phyloP scores from a whole-genome alignment of 1,140 invertebrate species.

The Arctopsyche grandis region DNA sequence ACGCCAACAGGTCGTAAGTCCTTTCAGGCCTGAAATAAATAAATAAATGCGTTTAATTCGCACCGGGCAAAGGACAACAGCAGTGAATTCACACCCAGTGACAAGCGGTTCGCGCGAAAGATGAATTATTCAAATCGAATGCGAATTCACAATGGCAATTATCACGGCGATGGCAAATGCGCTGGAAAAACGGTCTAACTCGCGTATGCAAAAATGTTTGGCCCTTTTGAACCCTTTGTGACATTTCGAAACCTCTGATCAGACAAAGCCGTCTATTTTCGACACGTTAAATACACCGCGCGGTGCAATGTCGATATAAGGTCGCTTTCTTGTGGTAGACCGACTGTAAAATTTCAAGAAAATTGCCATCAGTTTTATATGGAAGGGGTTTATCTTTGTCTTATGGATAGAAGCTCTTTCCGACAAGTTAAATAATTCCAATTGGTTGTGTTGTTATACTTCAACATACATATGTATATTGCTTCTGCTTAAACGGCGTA shows the following conservation, averaged over 20 bases:
- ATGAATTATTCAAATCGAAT: no score
- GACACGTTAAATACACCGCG: background rate
- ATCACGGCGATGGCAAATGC: background rate
- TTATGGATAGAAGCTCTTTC: no score
- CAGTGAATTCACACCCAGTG: constrained; percentile 3
- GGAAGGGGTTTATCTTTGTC: no score
- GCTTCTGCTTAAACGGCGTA: no score
- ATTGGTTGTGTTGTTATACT: no score
- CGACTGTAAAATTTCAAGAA: background rate
- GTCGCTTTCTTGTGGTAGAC: background rate
- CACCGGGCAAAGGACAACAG: background rate
- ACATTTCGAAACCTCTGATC: background rate
- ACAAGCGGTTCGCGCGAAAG: no score
- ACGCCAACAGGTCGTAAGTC: constrained; percentile 33
- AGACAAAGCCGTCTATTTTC: background rate
- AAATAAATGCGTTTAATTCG: constrained; percentile 26
- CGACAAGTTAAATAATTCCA: no score
- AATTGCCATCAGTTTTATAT: background rate
- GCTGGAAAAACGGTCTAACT: background rate
- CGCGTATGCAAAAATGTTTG: background rate
- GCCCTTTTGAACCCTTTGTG: no score
- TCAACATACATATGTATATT: no score
- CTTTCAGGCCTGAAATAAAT: constrained; percentile 24
- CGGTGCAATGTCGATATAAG: background rate
- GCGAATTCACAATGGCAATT: no score